A percentile compares a stretch with the other conserved stretches of the same genome.
Evolutionary conservation across 1,140 invertebrate species (phyloP).

Genomic region (Drosophila varians): DNA sequence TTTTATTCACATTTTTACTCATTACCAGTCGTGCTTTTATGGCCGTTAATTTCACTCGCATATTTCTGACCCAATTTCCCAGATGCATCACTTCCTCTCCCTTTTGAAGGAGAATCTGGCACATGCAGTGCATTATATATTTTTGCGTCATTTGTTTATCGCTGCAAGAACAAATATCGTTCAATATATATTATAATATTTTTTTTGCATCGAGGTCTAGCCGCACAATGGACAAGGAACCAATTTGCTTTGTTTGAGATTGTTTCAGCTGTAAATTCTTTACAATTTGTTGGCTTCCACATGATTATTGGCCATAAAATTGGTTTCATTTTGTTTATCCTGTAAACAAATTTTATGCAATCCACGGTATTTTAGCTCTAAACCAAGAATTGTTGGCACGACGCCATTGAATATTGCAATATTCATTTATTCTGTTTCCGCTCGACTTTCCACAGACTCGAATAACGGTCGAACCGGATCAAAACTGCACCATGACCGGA

Average conservation of each 20-base stretch:
- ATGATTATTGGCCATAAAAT: constrained; percentile 32
- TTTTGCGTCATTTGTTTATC: constrained; percentile 69
- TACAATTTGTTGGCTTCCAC: constrained; percentile 36
- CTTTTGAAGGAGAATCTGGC: constrained; percentile 38
- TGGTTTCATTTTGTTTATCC: constrained; percentile 27
- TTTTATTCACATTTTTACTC: constrained; percentile 6
- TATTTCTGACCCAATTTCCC: constrained; percentile 71
- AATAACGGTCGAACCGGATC: constrained; percentile 15
- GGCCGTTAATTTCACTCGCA: constrained; percentile 44
- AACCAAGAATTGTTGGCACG: constrained; percentile 8
- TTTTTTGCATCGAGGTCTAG: constrained; percentile 24
- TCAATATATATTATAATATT: constrained; percentile 33
- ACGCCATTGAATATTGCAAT: constrained; percentile 15
- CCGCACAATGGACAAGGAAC: constrained; percentile 52
- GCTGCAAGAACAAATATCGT: constrained; percentile 37
- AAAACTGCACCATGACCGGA: constrained; percentile 36
- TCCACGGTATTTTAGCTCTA: constrained; percentile 9
- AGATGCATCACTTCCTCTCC: constrained; percentile 45
- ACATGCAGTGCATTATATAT: constrained; percentile 29
- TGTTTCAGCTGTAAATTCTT: constrained; percentile 42
- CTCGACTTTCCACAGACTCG: constrained; percentile 23
- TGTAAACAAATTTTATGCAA: constrained; percentile 48
- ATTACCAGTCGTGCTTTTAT: constrained; percentile 20
- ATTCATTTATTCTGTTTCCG: constrained; percentile 30
- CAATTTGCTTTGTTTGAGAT: constrained; percentile 50